Base-by-base conservation (phyloP, 2,888 invertebrate genomes). In the Camponotus fellah region DNA sequence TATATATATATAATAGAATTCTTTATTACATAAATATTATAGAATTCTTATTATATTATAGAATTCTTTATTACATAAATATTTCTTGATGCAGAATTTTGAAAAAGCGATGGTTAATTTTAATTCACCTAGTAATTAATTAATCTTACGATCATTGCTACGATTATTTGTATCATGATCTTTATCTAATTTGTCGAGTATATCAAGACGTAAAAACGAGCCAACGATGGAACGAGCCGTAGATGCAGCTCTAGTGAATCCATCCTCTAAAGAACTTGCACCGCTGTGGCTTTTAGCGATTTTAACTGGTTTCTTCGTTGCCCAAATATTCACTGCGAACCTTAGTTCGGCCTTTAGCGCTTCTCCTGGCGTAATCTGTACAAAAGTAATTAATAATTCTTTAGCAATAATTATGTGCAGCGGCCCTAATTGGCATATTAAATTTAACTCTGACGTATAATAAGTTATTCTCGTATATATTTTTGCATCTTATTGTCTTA, bases 281-380 rank as follows among this genome's bases (percentile, higher is more conserved):
- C 86, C 79, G 53, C 90, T 91, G 69, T 88, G 91, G 71, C 90
- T 92, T 81, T 92, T 91, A 17, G 92, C 82, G 3, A 93, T 92
- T 91, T 93, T 94, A 6, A 97, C 97, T 1, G 97, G 97, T 91
- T 98, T 98, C 71, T 97, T 97, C 32, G 96, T 96, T 88, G 96
- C 96, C 96, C 97, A 96, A 91, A 98, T 96, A 93, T 97, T 96
- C 32, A 97, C 91, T 0, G 97, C 97, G 93, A 98, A 98, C 83
- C 96, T 95, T 0, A 97, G 92, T 93, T 98, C 98, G 0, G 96
- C 96, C 92, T 96, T 95, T 62, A 97, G 95, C 0, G 97, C 97
- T 92, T 97, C 97, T 68, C 95, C 95, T 14, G 96, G 96, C 0
- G 97, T 96, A 92, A 97, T 96, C 97, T 97, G 94, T 87, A 83